Evolutionary conservation across 23 tunicate species (phyloP).

Genomic region (Styela clava): DNA sequence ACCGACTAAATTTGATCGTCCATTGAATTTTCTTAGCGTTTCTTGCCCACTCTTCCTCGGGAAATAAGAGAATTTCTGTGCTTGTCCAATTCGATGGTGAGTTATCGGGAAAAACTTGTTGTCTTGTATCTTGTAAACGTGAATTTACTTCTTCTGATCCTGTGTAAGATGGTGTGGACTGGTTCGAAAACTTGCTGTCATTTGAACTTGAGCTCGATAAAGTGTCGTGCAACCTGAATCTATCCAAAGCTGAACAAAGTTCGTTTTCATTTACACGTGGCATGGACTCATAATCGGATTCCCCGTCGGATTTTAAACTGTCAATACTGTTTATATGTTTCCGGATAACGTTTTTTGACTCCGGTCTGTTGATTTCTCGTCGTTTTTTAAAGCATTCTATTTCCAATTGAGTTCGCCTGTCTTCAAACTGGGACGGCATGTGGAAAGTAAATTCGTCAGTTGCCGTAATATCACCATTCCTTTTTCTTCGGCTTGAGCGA

Average conservation of each 20-base stretch:
- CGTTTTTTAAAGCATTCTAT: conserved; percentile 18
- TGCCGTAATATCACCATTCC: conserved; percentile 1
- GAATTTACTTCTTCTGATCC: neutral
- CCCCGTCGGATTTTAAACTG: conserved; percentile 6
- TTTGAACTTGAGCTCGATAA: conserved; percentile 4
- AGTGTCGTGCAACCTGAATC: conserved; percentile 13
- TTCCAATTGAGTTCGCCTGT: neutral
- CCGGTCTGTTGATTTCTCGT: neutral
- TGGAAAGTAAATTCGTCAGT: conserved; percentile 11
- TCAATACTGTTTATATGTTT: conserved; percentile 15
- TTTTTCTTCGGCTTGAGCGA: neutral
- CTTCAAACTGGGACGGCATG: conserved; percentile 3
- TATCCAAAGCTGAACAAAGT: conserved; percentile 1
- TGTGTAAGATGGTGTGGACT: neutral
- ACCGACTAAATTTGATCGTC: conserved; percentile 58
- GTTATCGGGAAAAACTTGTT: neutral
- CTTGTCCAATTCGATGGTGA: neutral
- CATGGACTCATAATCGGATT: conserved; percentile 22
- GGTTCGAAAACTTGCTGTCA: neutral
- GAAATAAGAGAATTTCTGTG: conserved; percentile 36
- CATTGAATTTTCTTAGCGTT: conserved; percentile 54
- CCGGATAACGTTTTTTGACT: neutral
- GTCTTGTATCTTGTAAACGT: neutral
- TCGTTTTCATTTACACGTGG: conserved; percentile 2
- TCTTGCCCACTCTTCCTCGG: conserved; percentile 68